These are phyloP conservation scores for Agrotis exclamationis DNA, from an alignment of 2,888 invertebrate species.

Conservation along the genomic window DNA sequence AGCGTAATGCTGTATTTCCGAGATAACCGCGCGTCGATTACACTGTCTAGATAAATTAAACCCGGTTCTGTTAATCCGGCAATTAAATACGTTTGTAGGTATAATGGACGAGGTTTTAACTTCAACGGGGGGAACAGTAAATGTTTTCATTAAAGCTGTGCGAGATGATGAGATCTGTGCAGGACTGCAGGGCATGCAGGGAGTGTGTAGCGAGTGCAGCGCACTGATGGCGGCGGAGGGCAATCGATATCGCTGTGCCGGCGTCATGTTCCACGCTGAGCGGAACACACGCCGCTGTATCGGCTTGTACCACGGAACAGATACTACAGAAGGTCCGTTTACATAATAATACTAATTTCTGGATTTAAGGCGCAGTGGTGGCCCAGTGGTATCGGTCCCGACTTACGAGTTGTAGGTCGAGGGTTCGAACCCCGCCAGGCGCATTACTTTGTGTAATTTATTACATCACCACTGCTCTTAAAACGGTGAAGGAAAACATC, in stretches of 20 bases:
- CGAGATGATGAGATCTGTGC: background rate
- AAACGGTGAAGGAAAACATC: too few species aligned
- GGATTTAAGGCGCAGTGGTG: too few species aligned
- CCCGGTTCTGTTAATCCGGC: background rate
- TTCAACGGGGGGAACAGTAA: background rate
- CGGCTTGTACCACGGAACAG: slow-evolving; percentile 7
- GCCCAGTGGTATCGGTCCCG: too few species aligned
- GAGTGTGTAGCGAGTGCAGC: slow-evolving; percentile 4
- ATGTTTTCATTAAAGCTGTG: slow-evolving; percentile 15
- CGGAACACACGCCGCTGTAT: slow-evolving; percentile 23
- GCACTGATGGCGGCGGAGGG: slow-evolving; percentile 11
- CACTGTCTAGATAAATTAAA: slow-evolving; percentile 1
- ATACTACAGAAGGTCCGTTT: slow-evolving; percentile 10
- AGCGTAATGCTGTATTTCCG: background rate
- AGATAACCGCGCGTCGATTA: background rate
- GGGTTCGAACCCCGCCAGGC: too few species aligned
- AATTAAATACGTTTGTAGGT: slow-evolving; percentile 3
- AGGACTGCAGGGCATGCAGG: background rate
- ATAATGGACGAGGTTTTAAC: background rate
- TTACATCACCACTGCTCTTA: too few species aligned
- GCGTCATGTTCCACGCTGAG: slow-evolving; percentile 40
- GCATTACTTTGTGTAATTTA: too few species aligned
- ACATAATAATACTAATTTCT: background rate
- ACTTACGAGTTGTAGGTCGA: too few species aligned
- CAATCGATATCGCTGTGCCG: slow-evolving; percentile 42